Evolutionary conservation across 92 coral and sea anemone genomes (phyloP), one percentile per base, ranked within the genome.

Genomic region (Siderastrea radians): DNA sequence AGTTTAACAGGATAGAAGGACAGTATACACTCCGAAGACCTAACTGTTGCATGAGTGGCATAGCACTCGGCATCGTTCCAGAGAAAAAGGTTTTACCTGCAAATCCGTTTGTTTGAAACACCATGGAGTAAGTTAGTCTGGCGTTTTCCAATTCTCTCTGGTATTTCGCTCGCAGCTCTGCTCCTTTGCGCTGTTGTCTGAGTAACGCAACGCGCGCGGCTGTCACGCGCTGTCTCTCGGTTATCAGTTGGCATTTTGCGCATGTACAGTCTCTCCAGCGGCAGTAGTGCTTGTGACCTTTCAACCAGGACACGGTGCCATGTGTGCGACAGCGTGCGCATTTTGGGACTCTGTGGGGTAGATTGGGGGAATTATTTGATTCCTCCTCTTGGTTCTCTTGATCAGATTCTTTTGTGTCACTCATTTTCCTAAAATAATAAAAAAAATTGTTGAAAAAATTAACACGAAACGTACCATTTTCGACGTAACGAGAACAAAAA

Each of bases 281-380:
- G 78, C 99, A 98, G 78, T 94, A 94, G 83, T 98, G 99, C 68
- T 98, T 98, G 89, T 98, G 99, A 16, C 99, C 99, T 79, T 98
- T 98, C 52, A 98, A 94, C 99, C 99, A 98, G 2, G 99, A 98
- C 47, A 96, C 97, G 48, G 98, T 88, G 44, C 99, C 99, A 73
- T 98, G 99, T 47, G 93, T 94, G 6, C 99, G 98, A 74, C 99
- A 98, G 64, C 99, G 95, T 9, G 99, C 99, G 81, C 99, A 97
- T 85, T 97, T 97, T 72, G 99, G 99, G 17, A 95, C 92, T 52
- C 99, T 90, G 83, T 97, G 98, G 83, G 95, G 93, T 63, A 80
- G 77, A 8, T 62, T 68, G 44, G 91, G 91, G 17, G 93, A 93
- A 74, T 78, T 45, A 65, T 63, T 88, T 7, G 91, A 82, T 64